These are phyloP conservation scores for Atherinosoma microstoma DNA, from an alignment of 2,797 vertebrate species.

Conservation along the genomic window DNA sequence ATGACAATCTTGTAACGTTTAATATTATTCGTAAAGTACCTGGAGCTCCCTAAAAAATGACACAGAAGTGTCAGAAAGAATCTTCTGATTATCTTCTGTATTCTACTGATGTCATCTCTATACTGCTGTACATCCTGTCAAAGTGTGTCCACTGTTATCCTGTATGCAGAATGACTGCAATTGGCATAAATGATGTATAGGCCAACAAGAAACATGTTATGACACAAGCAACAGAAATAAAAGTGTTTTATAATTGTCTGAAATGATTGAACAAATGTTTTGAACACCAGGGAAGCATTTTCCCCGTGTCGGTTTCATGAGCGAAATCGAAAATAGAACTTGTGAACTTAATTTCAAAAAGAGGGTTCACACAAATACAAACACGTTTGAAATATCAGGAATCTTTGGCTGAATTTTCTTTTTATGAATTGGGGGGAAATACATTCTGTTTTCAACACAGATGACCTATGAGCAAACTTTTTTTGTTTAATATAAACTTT, in stretches of 20 bases:
- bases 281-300: constrained; percentile 7
- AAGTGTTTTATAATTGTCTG: constrained; percentile 79
- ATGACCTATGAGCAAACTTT: not conserved
- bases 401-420: not conserved
- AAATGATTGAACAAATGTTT: constrained; percentile 56
- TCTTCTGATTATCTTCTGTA: constrained; percentile 68
- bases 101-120: constrained; percentile 75
- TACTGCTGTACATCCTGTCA: constrained; percentile 74
- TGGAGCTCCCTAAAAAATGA: constrained; percentile 24
- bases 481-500: not conserved
- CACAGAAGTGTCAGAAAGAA: constrained; percentile 33
- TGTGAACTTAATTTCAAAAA: not conserved
- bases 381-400: not conserved
- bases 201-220: constrained; percentile 68
- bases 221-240: constrained; percentile 71
- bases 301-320: not conserved
- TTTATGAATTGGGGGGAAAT: too few relatives aligned
- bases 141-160: constrained; percentile 72
- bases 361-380: not conserved
- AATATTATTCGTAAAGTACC: constrained; percentile 52
- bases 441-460: not conserved
- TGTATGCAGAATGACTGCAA: constrained; percentile 79
- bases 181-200: constrained; percentile 71
- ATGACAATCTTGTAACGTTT: constrained; percentile 67
- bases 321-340: not conserved